phyloP scores from a whole-genome alignment of 53 echinoderm and acorn worm species.

The Zoroaster sp. region DNA sequence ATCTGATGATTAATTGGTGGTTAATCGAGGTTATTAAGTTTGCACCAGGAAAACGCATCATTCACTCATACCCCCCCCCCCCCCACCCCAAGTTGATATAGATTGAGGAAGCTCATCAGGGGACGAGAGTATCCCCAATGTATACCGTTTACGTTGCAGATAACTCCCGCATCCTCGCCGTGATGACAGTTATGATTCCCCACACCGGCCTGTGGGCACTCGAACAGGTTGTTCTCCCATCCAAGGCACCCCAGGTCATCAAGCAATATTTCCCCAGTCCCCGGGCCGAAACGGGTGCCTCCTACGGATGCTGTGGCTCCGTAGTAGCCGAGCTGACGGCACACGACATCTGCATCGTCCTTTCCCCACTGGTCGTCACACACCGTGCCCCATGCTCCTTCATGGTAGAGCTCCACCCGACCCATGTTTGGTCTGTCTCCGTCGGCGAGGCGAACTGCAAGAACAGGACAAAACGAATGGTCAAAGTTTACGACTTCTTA shows the following conservation, averaged over 20 bases:
- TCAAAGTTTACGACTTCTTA: too few relatives aligned
- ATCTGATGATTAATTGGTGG: too few relatives aligned
- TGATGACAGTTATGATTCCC: constrained; percentile 58
- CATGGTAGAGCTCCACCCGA: constrained; percentile 61
- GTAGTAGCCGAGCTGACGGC: constrained; percentile 55
- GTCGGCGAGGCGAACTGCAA: constrained; percentile 26
- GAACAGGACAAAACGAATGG: background rate
- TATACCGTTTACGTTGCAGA: constrained; percentile 42
- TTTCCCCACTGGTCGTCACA: constrained; percentile 69
- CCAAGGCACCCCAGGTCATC: constrained; percentile 61
- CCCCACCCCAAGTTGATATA: too few relatives aligned
- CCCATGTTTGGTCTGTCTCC: constrained; percentile 32
- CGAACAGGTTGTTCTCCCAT: constrained; percentile 34
- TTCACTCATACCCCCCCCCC: too few relatives aligned
- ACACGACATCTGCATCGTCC: constrained; percentile 57
- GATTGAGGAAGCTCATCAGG: too few relatives aligned
- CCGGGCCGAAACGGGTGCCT: constrained; percentile 34
- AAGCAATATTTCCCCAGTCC: constrained; percentile 49
- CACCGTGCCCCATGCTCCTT: constrained; percentile 58
- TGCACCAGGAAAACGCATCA: too few relatives aligned
- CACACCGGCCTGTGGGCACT: constrained; percentile 30
- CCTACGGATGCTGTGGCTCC: constrained; percentile 31
- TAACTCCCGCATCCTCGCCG: constrained; percentile 65
- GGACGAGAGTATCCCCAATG: too few relatives aligned
- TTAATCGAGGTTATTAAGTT: too few relatives aligned